Base-by-base conservation (phyloP, 2,888 invertebrate genomes). In the Leptinotarsa haldemani region DNA sequence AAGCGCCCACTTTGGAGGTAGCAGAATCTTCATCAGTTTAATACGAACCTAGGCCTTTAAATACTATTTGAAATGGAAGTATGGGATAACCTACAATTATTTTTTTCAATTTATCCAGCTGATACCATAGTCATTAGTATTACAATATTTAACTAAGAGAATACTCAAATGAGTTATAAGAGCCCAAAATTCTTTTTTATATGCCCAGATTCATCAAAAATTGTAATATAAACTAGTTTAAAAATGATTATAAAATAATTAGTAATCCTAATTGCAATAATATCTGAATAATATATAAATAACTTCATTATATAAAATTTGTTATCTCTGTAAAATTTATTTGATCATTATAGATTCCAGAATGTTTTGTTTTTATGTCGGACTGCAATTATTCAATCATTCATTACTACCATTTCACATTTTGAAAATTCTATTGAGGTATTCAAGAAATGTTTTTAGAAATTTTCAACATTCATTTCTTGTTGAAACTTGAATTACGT, bases 1-100 rank as follows among this genome's bases (percentile, higher is more conserved):
- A 76, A 30, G 70, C 77, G 16, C 72, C 78, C 25, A 80, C 80
- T 18, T 65, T 75, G 64, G 77, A 78, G 73, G 63, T 53, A 12
- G 56, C 56, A 16, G 56, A 68, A 40, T 40, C 40, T 20, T 56
- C 68, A 18, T 30, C 56, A 40, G 30, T 16, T 20, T 18, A 53
- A 22, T 56, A 56, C 22, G 2, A 20, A 56, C 13, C 56, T 22
- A 4, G 50, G 22, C 13, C 22, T 30, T 22, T 2, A 65, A 20
- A 16, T 12, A 56, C 22, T n/a, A 22, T 65, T 64, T 25, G 2
- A 40, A 46, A 64, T n/a, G 9, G n/a, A n/a, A 18, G 20, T 40
- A 18, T 40, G n/a, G 16, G 46, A 40, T 64, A 46, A 15, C 25
- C 15, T 64, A 64, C 20, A 40, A 20, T 46, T 63, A 63, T 40